phyloP scores from a whole-genome alignment of 2,113 vertebrate species.

The Lontra canadensis region DNA sequence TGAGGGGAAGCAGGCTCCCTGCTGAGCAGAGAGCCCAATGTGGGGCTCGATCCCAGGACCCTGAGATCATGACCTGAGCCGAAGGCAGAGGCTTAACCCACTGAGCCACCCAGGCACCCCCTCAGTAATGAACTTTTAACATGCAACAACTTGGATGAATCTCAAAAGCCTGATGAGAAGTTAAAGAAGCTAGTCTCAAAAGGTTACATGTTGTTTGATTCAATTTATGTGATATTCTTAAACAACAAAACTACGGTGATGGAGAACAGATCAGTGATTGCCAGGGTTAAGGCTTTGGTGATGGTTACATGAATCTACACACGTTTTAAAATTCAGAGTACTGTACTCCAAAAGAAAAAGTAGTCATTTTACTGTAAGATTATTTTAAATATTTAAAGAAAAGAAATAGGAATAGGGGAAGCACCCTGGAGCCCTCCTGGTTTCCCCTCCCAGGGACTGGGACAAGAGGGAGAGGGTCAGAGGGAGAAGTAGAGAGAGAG shows the following conservation, averaged over 20 bases:
- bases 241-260: neutral
- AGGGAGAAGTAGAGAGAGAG: neutral
- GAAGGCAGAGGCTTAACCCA: too few relatives aligned
- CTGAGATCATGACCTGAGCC: too few relatives aligned
- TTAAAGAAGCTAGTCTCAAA: neutral
- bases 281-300: neutral
- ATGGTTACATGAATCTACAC: neutral
- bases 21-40: too few relatives aligned
- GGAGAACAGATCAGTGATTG: neutral
- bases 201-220: neutral
- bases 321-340: neutral
- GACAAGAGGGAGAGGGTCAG: neutral
- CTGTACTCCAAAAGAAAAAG: neutral
- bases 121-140: neutral
- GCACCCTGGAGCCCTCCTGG: neutral
- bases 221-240: neutral
- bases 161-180: neutral
- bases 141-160: neutral
- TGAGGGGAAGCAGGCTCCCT: too few relatives aligned
- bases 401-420: neutral
- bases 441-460: neutral
- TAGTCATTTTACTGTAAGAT: neutral
- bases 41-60: too few relatives aligned
- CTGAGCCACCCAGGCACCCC: too few relatives aligned
- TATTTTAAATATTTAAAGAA: neutral